A percentile compares a stretch with the other conserved stretches of the same genome.
Conservation (phyloP, 2,888 invertebrate species). For the Clostera curtula region DNA sequence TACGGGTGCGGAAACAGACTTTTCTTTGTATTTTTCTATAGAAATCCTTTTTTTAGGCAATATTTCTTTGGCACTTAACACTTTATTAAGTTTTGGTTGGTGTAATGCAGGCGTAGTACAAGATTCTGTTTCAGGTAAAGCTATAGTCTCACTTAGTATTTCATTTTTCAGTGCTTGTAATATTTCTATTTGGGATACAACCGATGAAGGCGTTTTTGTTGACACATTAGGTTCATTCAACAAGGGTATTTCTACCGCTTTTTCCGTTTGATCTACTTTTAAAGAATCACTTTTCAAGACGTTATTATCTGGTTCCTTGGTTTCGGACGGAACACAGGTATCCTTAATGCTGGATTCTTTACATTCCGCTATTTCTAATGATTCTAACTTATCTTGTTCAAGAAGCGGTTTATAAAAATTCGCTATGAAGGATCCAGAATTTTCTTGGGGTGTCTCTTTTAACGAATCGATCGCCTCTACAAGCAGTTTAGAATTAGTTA, state of each 20-base stretch:
- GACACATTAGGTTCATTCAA: conserved; percentile 35
- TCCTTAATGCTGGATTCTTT: not conserved
- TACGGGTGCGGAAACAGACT: too few relatives aligned
- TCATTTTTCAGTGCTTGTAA: conserved; percentile 66
- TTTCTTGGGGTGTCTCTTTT: conserved; percentile 5
- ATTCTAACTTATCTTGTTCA: conserved; percentile 8
- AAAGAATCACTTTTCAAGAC: conserved; percentile 7
- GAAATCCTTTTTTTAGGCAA: conserved; percentile 61
- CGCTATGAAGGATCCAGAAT: conserved; percentile 25
- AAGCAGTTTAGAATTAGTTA: too few relatives aligned
- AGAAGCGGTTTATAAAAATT: conserved; percentile 48
- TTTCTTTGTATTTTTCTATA: conserved; percentile 65
- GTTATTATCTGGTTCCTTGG: not conserved
- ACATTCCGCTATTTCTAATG: not conserved
- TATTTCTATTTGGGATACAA: conserved; percentile 62
- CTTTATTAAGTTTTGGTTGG: conserved; percentile 60
- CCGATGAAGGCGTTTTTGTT: conserved; percentile 28
- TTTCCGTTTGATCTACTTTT: conserved; percentile 16
- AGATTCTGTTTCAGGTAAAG: conserved; percentile 34
- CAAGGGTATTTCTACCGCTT: conserved; percentile 44
- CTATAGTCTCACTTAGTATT: conserved; percentile 51
- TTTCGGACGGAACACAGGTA: too few relatives aligned
- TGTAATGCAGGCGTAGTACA: conserved; percentile 53
- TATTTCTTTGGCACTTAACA: conserved; percentile 44
- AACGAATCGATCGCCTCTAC: too few relatives aligned